Percentiles rank a stretch among this genome's conserved stretches.
phyloP scores from a whole-genome alignment of 2,797 vertebrate species.

The Philypnodon macrostomus region DNA sequence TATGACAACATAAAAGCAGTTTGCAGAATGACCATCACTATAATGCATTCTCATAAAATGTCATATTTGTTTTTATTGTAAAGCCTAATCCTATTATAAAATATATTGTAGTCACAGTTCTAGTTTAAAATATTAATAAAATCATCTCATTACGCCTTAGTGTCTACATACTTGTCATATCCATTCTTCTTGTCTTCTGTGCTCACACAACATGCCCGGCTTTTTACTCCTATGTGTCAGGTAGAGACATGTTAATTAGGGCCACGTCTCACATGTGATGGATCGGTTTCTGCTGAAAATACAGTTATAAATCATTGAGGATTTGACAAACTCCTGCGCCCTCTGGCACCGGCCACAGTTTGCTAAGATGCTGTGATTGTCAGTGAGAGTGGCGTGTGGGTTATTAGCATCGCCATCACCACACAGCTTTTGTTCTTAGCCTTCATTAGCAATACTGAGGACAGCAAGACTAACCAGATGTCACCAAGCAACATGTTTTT shows the following conservation, averaged over 20 bases:
- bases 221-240: slow-evolving; percentile 29
- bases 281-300: slow-evolving; percentile 48
- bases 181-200: slow-evolving; percentile 8
- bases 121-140: too few species aligned
- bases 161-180: slow-evolving; percentile 7
- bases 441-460: slow-evolving; percentile 51
- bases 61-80: too few species aligned
- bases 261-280: slow-evolving; percentile 44
- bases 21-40: too few species aligned
- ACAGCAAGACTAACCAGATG: too few species aligned
- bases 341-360: slow-evolving; percentile 27
- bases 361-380: slow-evolving; percentile 34
- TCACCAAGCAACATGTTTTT: slow-evolving; percentile 31
- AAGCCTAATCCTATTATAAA: too few species aligned
- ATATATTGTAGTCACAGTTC: not conserved
- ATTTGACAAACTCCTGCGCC: slow-evolving; percentile 34
- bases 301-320: slow-evolving; percentile 65
- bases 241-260: slow-evolving; percentile 62
- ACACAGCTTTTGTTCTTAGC: slow-evolving; percentile 56
- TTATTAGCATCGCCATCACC: slow-evolving; percentile 41
- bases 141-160: not conserved
- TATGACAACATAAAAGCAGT: too few species aligned
- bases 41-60: too few species aligned
- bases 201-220: slow-evolving; percentile 22
- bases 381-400: slow-evolving; percentile 39